Percentiles rank a stretch among this genome's conserved stretches.
Evolutionary conservation across 2,797 vertebrate species (phyloP).

Genomic region (Gallirallus australis): DNA sequence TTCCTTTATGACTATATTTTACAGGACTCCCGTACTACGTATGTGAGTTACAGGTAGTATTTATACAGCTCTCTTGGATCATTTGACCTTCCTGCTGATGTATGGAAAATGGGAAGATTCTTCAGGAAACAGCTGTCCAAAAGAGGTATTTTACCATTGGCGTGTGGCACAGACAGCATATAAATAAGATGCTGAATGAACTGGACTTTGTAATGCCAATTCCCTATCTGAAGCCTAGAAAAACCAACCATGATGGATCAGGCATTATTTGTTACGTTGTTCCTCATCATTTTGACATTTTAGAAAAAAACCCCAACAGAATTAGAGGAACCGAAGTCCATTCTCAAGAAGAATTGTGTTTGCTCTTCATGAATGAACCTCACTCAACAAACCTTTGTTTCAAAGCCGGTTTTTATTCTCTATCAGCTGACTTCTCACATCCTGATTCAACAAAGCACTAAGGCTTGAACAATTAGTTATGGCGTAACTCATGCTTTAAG

Average conservation of each 20-base stretch:
- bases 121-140: not conserved
- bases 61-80: not conserved
- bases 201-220: not conserved
- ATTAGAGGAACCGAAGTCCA: not conserved
- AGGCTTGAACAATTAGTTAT: constrained; percentile 23
- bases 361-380: not conserved
- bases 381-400: constrained; percentile 29
- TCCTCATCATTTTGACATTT: not conserved
- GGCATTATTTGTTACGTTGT: not conserved
- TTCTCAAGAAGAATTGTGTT: not conserved
- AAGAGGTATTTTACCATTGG: not conserved
- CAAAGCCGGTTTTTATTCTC: not conserved
- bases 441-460: constrained; percentile 44
- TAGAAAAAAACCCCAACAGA: not conserved
- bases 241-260: not conserved
- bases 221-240: not conserved
- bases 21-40: not conserved
- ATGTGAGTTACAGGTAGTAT: not conserved
- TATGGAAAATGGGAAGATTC: not conserved
- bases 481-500: not conserved
- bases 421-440: constrained; percentile 22
- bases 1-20: not conserved
- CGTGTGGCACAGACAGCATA: not conserved
- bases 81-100: not conserved
- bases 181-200: not conserved